Conservation (phyloP, 2,113 vertebrate genomes). For the Acrocephalus kingi region DNA sequence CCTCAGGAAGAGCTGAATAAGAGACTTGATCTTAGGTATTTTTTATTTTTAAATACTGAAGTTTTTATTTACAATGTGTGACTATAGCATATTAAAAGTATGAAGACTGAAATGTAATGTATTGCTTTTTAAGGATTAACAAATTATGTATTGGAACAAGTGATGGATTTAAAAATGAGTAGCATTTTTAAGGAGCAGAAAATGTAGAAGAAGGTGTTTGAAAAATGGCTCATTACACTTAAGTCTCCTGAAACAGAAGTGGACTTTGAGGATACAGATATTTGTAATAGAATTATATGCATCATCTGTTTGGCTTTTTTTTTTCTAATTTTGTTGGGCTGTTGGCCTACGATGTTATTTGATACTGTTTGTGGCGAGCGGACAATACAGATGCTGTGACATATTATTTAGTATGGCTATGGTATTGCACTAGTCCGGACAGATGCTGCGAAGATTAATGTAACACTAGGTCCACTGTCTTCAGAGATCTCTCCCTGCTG, state of each 20-base stretch:
- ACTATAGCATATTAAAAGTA: neutral
- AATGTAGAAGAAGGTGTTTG: neutral
- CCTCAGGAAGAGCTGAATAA: neutral
- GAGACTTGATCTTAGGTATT: neutral
- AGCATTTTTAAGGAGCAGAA: neutral
- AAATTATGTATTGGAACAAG: neutral
- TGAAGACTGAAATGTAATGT: neutral
- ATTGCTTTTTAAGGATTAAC: neutral
- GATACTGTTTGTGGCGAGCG: neutral
- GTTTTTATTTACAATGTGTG: neutral
- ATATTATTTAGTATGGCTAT: conserved; percentile 50
- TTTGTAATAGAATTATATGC: neutral
- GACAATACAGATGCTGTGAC: conserved; percentile 37
- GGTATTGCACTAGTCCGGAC: neutral
- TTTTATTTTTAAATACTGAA: neutral
- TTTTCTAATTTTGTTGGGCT: neutral
- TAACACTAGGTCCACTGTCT: conserved; percentile 60
- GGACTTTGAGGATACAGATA: neutral
- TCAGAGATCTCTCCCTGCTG: conserved; percentile 39
- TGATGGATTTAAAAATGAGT: neutral
- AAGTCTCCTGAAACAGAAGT: neutral
- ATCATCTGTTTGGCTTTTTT: neutral
- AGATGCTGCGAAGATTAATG: conserved; percentile 35
- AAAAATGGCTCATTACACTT: neutral
- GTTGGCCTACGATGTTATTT: neutral